Percentiles rank a stretch among this genome's conserved stretches.
Conservation (phyloP, 1,140 invertebrate species). For the Schlechtendalia chinensis region DNA sequence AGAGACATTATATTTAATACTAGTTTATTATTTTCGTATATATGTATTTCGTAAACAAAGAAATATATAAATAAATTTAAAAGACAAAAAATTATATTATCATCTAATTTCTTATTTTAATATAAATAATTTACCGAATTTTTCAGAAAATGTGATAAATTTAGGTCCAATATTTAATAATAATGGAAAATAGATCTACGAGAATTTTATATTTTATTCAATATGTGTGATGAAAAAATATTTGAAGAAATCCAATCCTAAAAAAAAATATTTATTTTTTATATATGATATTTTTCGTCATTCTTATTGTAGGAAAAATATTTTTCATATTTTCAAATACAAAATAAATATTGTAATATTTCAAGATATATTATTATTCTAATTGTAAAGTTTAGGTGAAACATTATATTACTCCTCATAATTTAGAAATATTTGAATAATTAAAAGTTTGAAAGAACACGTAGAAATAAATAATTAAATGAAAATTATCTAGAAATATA, state of each 20-base stretch:
- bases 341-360: background rate
- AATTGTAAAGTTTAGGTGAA: too few species aligned
- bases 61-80: background rate
- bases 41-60: background rate
- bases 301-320: background rate
- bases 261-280: background rate
- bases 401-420: too few species aligned
- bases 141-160: background rate
- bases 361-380: too few species aligned
- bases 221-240: background rate
- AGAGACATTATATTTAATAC: too few species aligned
- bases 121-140: background rate
- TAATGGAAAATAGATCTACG: background rate
- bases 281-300: background rate
- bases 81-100: background rate
- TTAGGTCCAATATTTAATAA: background rate
- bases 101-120: background rate
- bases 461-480: too few species aligned
- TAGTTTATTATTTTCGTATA: background rate
- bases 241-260: background rate
- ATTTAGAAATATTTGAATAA: too few species aligned
- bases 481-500: too few species aligned
- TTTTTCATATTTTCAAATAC: background rate
- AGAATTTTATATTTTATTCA: conserved; percentile 1
- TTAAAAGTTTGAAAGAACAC: too few species aligned